Evolutionary conservation across 2,888 invertebrate genomes (phyloP).

Genomic region (Toxonevra muliebris): DNA sequence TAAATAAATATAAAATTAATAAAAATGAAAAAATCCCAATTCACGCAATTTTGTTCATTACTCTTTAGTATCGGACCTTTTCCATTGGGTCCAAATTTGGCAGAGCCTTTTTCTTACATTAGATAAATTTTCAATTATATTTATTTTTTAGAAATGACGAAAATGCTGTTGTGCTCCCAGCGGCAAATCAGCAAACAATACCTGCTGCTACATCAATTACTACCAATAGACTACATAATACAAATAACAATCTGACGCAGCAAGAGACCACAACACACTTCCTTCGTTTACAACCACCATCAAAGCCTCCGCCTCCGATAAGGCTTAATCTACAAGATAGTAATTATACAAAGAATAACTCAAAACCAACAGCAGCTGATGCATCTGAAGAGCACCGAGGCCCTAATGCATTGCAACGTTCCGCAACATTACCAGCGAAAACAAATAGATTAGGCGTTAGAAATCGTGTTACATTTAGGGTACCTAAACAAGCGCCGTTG

Average conservation of each 20-base stretch:
- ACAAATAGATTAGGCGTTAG: slow-evolving; percentile 52
- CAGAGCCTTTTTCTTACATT: too few species aligned
- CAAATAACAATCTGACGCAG: slow-evolving; percentile 1
- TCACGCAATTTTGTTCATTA: too few species aligned
- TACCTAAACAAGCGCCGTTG: slow-evolving; percentile 47
- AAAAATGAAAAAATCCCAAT: too few species aligned
- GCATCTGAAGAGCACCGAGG: slow-evolving; percentile 16
- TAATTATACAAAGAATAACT: background rate
- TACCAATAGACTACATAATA: slow-evolving; percentile 10
- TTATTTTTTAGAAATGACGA: slow-evolving; percentile 45
- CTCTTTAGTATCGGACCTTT: too few species aligned
- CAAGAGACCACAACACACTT: slow-evolving; percentile 31
- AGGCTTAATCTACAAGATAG: slow-evolving; percentile 1
- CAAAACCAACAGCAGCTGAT: slow-evolving; percentile 11
- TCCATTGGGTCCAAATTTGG: too few species aligned
- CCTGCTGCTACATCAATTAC: slow-evolving; percentile 29
- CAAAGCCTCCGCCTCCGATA: slow-evolving; percentile 45
- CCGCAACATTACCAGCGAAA: slow-evolving; percentile 62
- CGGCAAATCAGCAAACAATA: background rate
- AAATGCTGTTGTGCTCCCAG: slow-evolving; percentile 39
- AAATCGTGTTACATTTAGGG: slow-evolving; percentile 59
- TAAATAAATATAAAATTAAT: too few species aligned
- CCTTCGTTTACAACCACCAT: slow-evolving; percentile 43
- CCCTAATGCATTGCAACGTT: slow-evolving; percentile 57
- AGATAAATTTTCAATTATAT: background rate